Evolutionary conservation across 2,888 invertebrate species (phyloP), one percentile per base, ranked within the genome.

Genomic region (Ennomos quercinarius): DNA sequence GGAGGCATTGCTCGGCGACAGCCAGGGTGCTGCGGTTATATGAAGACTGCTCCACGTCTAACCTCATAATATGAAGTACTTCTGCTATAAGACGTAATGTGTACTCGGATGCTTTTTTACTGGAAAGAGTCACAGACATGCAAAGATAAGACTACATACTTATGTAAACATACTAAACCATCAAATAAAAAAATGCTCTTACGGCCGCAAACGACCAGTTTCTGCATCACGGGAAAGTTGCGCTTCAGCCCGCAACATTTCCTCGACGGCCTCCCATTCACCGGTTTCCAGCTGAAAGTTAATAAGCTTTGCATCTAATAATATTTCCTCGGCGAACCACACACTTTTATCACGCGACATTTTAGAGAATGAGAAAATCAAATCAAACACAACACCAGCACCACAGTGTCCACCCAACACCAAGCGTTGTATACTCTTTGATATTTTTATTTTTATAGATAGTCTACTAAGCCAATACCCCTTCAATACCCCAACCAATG

Each of bases 331-430:
- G 8, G 91, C 93, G 67, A 92, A 93, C 93, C 93, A 93, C 41
- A 92, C 93, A 70, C 91, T 93, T 84, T 93, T 93, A 78, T 93
- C 93, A 63, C 93, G 86, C 57, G 93, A 93, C 93, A 93, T 92
- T 77, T 72, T 82, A 9, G 10, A 47, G 17, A 17, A n/a, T n/a
- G n/a, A n/a, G n/a, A n/a, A n/a, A n/a, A n/a, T n/a, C n/a, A n/a
- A n/a, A n/a, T n/a, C n/a, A n/a, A n/a, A n/a, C n/a, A n/a, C n/a
- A n/a, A n/a, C n/a, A n/a, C n/a, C n/a, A n/a, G n/a, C n/a, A n/a
- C n/a, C n/a, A n/a, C n/a, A n/a, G n/a, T n/a, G n/a, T n/a, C n/a
- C n/a, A n/a, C n/a, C n/a, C n/a, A n/a, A n/a, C n/a, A n/a, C n/a
- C n/a, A n/a, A n/a, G n/a, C n/a, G n/a, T n/a, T n/a, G n/a, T n/a